A percentile compares a stretch with the other conserved stretches of the same genome.
Conservation (phyloP, 1,140 invertebrate species). For the Saccostrea echinata region DNA sequence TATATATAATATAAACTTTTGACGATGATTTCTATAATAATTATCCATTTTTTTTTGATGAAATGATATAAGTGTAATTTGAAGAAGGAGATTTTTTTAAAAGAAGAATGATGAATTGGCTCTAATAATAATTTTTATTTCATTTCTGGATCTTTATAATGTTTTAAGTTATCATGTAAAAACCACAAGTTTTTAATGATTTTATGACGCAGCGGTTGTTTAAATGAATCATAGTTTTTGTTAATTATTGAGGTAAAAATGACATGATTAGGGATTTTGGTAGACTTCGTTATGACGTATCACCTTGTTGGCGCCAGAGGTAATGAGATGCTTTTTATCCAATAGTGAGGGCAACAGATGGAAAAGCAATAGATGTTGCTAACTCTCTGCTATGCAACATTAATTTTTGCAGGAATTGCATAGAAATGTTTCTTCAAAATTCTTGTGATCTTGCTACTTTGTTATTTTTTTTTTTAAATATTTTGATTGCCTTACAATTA, state of each 20-base stretch:
- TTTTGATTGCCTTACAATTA: too few relatives aligned
- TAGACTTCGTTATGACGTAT: neutral
- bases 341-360: neutral
- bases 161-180: neutral
- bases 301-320: neutral
- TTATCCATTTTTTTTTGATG: too few relatives aligned
- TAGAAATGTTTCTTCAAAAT: neutral
- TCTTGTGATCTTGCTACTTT: neutral
- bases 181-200: neutral
- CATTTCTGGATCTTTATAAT: too few relatives aligned
- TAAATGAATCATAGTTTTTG: neutral
- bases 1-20: too few relatives aligned
- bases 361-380: neutral
- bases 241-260: neutral
- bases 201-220: neutral
- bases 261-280: neutral
- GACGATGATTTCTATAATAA: too few relatives aligned
- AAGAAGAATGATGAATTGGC: too few relatives aligned
- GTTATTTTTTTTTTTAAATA: neutral
- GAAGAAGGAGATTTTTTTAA: too few relatives aligned
- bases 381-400: neutral
- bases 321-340: constrained; percentile 8
- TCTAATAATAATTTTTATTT: too few relatives aligned
- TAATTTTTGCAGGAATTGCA: neutral
- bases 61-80: too few relatives aligned